Base-by-base conservation (phyloP, 2,797 vertebrate genomes). In the Rachycentron canadum region DNA sequence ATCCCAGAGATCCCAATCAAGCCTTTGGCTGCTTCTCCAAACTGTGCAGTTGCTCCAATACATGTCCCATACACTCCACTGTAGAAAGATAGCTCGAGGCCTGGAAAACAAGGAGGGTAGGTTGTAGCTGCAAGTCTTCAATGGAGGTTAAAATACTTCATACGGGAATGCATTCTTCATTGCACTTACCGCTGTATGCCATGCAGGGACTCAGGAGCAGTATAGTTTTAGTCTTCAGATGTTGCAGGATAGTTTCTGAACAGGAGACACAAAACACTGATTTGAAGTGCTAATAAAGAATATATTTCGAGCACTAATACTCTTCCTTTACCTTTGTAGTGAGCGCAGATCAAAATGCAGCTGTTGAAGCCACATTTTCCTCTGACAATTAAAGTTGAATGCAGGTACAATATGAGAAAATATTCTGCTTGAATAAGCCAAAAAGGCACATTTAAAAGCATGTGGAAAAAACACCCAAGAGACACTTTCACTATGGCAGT, bases 1-100 rank as follows among this genome's bases (percentile, higher is more conserved):
- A 96, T 95, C 68, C 96, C 96, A 43, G 95, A 96, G 81, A 96
- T 94, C 47, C 96, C 96, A 43, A 96, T 95, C 76, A 96, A 82
- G 69, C 95, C 92, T 89, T 95, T 95, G 6, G 94, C 94, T 40
- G 82, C 68, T 1, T 57, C 78, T 71, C 93, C 95, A 53, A 96
- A 96, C 26, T 95, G 88, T 1, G 87, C 10, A 0, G 95, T 96
- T 0, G 95, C 95, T n/a, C 95, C 95, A 0, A 96, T 92, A 28
- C 96, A 96, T 4, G 95, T 96, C 56, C 96, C 96, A 23, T 96
- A 96, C 23, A 96, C 95, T 0, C 96, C 96, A 32, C 95, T 96
- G 91, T 96, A 96, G 89, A 96, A 96, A 7, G 92, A 90, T 28
- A 96, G 86, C 92, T 96, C 95, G 69, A 96, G 90, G 75, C 96